Base-by-base conservation (phyloP, 2,888 invertebrate genomes). In the Cyaniris semiargus region DNA sequence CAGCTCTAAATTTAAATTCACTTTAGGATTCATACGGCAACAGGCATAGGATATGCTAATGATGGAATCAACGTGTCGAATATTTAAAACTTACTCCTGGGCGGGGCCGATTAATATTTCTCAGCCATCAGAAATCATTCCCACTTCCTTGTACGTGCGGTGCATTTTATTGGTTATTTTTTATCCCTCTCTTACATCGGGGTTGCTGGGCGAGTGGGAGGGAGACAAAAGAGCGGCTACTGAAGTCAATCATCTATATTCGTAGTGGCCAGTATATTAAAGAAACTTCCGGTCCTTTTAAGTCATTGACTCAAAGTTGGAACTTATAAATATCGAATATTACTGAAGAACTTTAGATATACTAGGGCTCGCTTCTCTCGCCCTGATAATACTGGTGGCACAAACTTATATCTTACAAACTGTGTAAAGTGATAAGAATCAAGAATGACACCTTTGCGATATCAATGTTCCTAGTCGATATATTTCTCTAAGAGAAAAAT, bases 161-260 rank as follows among this genome's bases (percentile, higher is more conserved):
- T 87, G 92, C 90, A 91, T 93, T 93, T 87, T 88, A 89, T 87
- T 87, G 85, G 81, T 81, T 79, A 80, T 84, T 77, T 78, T 79
- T 80, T 79, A 78, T 90, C 89, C 83, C 85, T 84, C 79, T 89
- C 86, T 78, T 78, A 70, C 81, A 44, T 76, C 56, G 71, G 76
- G 76, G 56, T 78, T 75, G 78, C 78, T 77, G 77, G 77, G 78
- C 81, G 78, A 27, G 85, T 82, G 82, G 7, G 86, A 86, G 79
- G 78, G 88, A 86, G 88, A 86, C 80, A 83, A 76, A 66, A 75
- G 78, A 79, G 84, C 89, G 88, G 89, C 89, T 88, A 86, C 86
- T 87, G 89, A 86, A 90, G 88, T 88, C 91, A 92, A 92, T 93
- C 93, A 93, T 93, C 93, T 92, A 91, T 92, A 94, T 93, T 93